phyloP scores from a whole-genome alignment of 2,888 invertebrate species.

The Mesorhabditis spiculigera region DNA sequence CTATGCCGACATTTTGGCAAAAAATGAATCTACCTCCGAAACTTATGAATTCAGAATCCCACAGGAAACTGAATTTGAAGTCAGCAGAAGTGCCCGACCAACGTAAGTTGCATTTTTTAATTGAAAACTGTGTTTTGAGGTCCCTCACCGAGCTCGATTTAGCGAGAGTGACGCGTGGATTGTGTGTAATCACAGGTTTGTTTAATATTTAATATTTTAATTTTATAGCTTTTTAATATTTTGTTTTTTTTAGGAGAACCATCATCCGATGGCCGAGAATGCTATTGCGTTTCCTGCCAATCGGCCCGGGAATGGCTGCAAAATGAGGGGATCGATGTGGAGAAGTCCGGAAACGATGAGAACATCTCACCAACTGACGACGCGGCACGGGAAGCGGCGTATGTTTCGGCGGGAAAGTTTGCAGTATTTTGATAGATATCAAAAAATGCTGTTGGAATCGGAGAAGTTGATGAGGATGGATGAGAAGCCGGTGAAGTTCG shows the following conservation, averaged over 20 bases:
- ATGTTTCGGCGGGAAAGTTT: too few relatives aligned
- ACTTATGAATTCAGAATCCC: too few relatives aligned
- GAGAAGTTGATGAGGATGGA: neutral
- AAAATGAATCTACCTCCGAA: too few relatives aligned
- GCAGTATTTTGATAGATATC: neutral
- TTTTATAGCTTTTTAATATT: too few relatives aligned
- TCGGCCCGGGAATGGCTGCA: neutral
- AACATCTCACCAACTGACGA: neutral
- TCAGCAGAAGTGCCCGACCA: too few relatives aligned
- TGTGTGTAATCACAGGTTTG: constrained; percentile 3
- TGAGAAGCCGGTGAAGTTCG: neutral
- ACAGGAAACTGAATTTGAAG: too few relatives aligned
- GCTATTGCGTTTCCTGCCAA: neutral
- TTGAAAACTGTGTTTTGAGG: too few relatives aligned
- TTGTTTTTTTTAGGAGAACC: neutral
- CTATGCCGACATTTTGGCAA: neutral
- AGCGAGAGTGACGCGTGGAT: neutral
- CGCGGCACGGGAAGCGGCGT: too few relatives aligned
- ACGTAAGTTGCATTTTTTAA: too few relatives aligned
- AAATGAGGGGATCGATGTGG: too few relatives aligned
- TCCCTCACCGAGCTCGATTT: neutral
- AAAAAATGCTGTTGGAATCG: neutral
- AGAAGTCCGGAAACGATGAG: neutral
- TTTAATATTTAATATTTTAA: too few relatives aligned
- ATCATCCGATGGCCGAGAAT: neutral